Evolutionary conservation across 1,140 invertebrate species (phyloP), one percentile per base, ranked within the genome.

Genomic region (Solen grandis): DNA sequence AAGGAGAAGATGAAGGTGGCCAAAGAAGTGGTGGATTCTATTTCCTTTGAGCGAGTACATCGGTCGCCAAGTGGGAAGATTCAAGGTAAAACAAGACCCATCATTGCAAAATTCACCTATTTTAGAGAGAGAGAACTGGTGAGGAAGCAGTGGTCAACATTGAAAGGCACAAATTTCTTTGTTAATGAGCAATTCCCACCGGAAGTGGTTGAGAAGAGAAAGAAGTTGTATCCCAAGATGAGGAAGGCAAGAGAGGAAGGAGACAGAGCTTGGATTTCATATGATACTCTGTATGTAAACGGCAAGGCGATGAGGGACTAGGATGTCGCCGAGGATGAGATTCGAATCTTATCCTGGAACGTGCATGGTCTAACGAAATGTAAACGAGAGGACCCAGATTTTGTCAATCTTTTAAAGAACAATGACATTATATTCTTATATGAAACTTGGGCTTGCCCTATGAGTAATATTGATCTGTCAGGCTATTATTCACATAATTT

Each of bases 61-160:
- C 27, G 68, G 35, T n/a, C n/a, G n/a, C 29, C 36, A 55, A 54
- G 68, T 16, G 46, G 14, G 8, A 31, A 22, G 19, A 52, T 50
- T n/a, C 29, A 35, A 14, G 22, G 52, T 57, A 22, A 57, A 14
- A 52, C 19, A 38, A 19, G 46, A 72, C 27, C 54, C 29, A 72
- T 72, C 5, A 54, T 57, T 38, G 68, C 68, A n/a, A 72, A 55
- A 50, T 72, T 72, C 29, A 33, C 50, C 14, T 35, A 55, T 4
- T 72, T 72, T 35, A 55, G 57, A 35, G 68, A 72, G 19, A 46
- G 66, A 13, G 31, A 72, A 57, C 33, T 8, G 10, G 68, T 72
- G 22, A 25, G 52, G 16, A 72, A 35, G 31, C 5, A 41, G 27
- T 27, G 65, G n/a, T n/a, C n/a, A 31, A 50, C 38, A 22, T 52